Conservation (phyloP, 1,140 invertebrate genomes). For the Drosophila athabasca region DNA sequence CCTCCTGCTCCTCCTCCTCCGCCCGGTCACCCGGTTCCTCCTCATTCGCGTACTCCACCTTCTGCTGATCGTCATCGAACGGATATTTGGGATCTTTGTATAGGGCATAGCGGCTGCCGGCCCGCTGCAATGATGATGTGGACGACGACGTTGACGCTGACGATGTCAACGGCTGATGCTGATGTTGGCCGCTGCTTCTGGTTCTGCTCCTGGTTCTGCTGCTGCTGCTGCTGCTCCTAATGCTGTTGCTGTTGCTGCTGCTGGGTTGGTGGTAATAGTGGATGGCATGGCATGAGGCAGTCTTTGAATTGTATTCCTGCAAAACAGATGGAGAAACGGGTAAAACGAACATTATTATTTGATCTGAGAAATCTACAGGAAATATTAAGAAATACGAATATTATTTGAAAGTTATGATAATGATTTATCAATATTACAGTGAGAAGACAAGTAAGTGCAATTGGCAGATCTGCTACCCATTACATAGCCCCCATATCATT, state of each 20-base stretch:
- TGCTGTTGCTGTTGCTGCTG: constrained; percentile 5
- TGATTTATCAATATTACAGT: no score
- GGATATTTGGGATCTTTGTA: constrained; percentile 27
- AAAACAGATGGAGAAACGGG: constrained; percentile 13
- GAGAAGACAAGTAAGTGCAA: no score
- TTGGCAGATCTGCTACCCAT: no score
- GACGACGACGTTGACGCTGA: constrained; percentile 35
- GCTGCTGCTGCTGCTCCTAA: constrained; percentile 25
- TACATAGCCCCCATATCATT: no score
- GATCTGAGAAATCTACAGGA: no score
- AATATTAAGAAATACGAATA: no score
- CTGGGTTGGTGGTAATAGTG: constrained; percentile 74
- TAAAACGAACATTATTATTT: not conserved
- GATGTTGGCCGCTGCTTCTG: constrained; percentile 34
- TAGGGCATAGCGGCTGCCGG: constrained; percentile 2
- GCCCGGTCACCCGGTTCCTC: not conserved
- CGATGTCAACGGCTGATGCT: constrained; percentile 42
- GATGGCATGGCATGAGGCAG: constrained; percentile 83
- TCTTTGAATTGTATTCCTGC: constrained; percentile 82
- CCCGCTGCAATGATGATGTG: constrained; percentile 39
- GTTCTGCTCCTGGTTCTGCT: constrained; percentile 30
- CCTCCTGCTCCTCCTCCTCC: not conserved
- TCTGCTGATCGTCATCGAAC: constrained; percentile 7
- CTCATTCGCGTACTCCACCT: not conserved
- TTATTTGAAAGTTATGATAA: no score